Evolutionary conservation across 2,888 invertebrate genomes (phyloP), one percentile per base, ranked within the genome.

Genomic region (Andrena flavipes): DNA sequence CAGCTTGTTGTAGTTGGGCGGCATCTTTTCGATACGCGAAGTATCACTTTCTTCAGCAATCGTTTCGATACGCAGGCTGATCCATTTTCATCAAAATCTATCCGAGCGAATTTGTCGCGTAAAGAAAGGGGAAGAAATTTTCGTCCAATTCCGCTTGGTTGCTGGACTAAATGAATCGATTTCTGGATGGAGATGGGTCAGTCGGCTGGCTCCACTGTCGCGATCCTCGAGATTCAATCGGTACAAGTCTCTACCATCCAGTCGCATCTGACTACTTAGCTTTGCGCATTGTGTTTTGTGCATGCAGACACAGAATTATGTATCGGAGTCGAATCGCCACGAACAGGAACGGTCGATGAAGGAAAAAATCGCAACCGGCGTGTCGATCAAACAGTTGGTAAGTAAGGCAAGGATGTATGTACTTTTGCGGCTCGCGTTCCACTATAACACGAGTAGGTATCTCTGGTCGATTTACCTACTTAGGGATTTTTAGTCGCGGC

Each of bases 371-470:
- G 94, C 94, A 72, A 94, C 95, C 76, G 94, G 94, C 76, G 93
- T 95, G 78, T 94, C 95, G 82, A 95, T 95, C 91, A 94, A 94
- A 91, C 94, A 94, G 90, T 92, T 95, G 93, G 95, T 95, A 92
- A 94, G 94, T 93, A 81, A 35, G 30, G 49, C 35, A 65, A 30
- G 23, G 16, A 23, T 4, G 20, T 8, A 29, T 64, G 51, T 35
- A 64, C 23, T 2, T 30, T 30, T 56, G 48, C 29, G 51, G 6
- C 16, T 42, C 42, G 42, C 42, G 42, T 42, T 13, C 42, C 42
- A 16, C 42, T 42, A 16, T 42, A 42, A 42, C 42, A 42, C 42
- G 42, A 42, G 42, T 16, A 42, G 42, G 42, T 42, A 42, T 26
- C 16, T 48, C 29, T 68, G 10, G 56, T 70, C 13, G 20, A 42